Evolutionary conservation across 2,888 invertebrate species (phyloP).

Genomic region (Euclidia mi): DNA sequence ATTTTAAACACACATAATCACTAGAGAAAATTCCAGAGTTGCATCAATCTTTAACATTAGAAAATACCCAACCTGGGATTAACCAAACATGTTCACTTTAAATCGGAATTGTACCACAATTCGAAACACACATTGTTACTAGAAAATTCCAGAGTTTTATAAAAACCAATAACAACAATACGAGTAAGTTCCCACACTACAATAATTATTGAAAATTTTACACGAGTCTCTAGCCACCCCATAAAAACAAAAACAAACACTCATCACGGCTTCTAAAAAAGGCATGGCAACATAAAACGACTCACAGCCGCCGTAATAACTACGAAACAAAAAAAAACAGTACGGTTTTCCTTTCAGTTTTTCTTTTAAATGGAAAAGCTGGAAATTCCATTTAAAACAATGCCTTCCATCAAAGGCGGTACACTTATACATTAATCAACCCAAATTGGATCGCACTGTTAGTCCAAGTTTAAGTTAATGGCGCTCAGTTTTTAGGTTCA

Average conservation of each 20-base stretch:
- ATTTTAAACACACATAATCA: too few species aligned
- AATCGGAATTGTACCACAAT: too few species aligned
- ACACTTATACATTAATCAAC: slow-evolving; percentile 24
- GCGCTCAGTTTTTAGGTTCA: slow-evolving; percentile 12
- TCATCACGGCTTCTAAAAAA: slow-evolving; percentile 2
- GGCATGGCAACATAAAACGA: slow-evolving; percentile 2
- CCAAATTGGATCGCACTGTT: slow-evolving; percentile 24
- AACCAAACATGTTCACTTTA: too few species aligned
- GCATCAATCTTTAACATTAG: too few species aligned
- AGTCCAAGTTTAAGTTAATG: slow-evolving; percentile 21
- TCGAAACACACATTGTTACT: too few species aligned
- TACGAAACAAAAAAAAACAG: slow-evolving; percentile 16
- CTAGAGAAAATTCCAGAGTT: too few species aligned
- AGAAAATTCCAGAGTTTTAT: too few species aligned
- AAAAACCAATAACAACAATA: too few species aligned
- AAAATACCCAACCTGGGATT: too few species aligned
- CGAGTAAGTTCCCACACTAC: too few species aligned
- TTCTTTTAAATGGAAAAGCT: slow-evolving; percentile 28
- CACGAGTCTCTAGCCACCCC: too few species aligned
- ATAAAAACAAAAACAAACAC: neutral
- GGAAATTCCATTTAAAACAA: slow-evolving; percentile 38
- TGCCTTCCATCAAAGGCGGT: slow-evolving; percentile 28
- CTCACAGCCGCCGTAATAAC: neutral
- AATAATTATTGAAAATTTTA: too few species aligned
- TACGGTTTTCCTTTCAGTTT: slow-evolving; percentile 2